These are phyloP conservation scores for Heteromurus nitidus DNA, from an alignment of 2,888 invertebrate species.

Conservation along the genomic window DNA sequence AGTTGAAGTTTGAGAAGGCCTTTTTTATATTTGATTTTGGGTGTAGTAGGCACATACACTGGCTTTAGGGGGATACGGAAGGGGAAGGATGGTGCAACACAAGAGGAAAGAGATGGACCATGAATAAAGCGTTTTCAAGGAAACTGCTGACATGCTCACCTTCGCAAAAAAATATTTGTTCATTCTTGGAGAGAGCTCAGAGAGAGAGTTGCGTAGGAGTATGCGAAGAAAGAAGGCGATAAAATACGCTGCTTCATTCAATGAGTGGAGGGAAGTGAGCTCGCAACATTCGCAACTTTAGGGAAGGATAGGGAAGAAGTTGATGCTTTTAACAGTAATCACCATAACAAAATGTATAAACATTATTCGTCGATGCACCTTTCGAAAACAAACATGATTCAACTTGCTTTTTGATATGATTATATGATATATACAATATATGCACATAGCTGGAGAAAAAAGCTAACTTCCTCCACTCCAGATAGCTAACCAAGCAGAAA, in stretches of 20 bases:
- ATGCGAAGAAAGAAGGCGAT: not conserved
- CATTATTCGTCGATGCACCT: not conserved
- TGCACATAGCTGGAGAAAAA: too few relatives aligned
- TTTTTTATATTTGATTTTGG: not conserved
- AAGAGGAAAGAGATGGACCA: slow-evolving; percentile 9
- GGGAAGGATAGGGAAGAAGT: not conserved
- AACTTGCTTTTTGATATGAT: not conserved
- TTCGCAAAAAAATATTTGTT: not conserved
- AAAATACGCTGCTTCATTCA: not conserved
- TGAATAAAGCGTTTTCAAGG: slow-evolving; percentile 12
- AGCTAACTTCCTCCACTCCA: not conserved
- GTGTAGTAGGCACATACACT: not conserved
- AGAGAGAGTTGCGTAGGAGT: not conserved
- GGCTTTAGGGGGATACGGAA: not conserved
- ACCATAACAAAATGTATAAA: not conserved
- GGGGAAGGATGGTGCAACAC: not conserved
- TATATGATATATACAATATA: not conserved
- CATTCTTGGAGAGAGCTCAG: not conserved
- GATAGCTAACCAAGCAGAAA: not conserved
- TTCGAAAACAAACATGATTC: slow-evolving; percentile 12
- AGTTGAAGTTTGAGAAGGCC: not conserved
- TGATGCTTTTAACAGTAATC: slow-evolving; percentile 1
- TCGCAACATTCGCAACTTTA: too few relatives aligned
- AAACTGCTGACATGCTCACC: slow-evolving; percentile 24
- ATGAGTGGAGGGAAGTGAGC: not conserved